Percentiles rank a stretch among this genome's conserved stretches.
phyloP scores from a whole-genome alignment of 2,888 invertebrate genomes.

The Cephonodes hylas region DNA sequence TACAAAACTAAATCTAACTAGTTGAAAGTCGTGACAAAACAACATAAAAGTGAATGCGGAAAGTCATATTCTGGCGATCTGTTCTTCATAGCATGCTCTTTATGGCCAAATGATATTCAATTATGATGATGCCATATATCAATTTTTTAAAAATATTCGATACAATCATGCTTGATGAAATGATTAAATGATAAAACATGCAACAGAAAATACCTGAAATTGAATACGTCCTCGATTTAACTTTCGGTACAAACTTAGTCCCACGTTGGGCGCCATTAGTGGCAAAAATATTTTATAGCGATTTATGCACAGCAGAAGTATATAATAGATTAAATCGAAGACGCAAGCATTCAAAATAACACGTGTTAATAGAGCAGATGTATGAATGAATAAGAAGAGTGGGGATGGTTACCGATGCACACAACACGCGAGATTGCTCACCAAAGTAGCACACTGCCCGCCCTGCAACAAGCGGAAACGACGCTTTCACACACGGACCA shows the following conservation, averaged over 20 bases:
- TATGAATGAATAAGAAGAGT: conserved; percentile 84
- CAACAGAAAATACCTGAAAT: conserved; percentile 64
- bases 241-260: not conserved
- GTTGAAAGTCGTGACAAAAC: conserved; percentile 15
- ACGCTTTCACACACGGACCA: conserved; percentile 65
- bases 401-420: conserved; percentile 95
- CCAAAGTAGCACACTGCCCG: conserved; percentile 96
- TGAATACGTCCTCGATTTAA: conserved; percentile 55
- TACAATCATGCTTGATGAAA: conserved; percentile 47
- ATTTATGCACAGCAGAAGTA: not conserved
- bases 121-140: not conserved
- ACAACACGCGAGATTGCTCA: conserved; percentile 97
- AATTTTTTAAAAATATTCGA: conserved; percentile 22
- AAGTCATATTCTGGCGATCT: conserved; percentile 12
- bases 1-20: conserved; percentile 5
- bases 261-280: conserved; percentile 2
- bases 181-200: conserved; percentile 63
- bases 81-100: conserved; percentile 20
- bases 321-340: conserved; percentile 46
- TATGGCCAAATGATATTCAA: conserved; percentile 21
- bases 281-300: not conserved
- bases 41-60: conserved; percentile 24
- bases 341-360: conserved; percentile 58
- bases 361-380: conserved; percentile 70
- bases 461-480: conserved; percentile 85